Evolutionary conservation across 2,888 invertebrate species (phyloP), one percentile per base, ranked within the genome.

Genomic region (Protodeltote pygarga): DNA sequence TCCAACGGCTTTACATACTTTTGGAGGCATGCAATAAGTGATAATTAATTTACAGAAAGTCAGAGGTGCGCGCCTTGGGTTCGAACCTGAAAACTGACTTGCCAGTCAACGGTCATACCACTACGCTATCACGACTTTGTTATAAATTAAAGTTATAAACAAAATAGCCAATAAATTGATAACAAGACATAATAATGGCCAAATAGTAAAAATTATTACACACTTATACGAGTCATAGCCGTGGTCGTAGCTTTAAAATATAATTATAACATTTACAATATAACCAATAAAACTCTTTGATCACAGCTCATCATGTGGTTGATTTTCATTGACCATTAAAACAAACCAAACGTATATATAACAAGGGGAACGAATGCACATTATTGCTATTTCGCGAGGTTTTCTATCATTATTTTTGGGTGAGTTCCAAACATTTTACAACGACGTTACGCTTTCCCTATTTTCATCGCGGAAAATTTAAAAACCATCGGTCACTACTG

Each of bases 381-480:
- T 79, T 83, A 84, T 80, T 80, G 75, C 79, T 83, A 75, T 83
- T 85, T 79, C 74, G 77, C 79, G 70, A 73, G 75, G 73, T 82
- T 86, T 86, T 83, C 85, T 88, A 84, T 87, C 86, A 89, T 87
- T 85, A 84, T 84, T 85, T 79, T 83, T 91, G 91, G 91, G 83
- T 38, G 57, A 21, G 72, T 69, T 84, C 91, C 91, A 92, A 88
- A 80, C 73, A 79, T 79, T 86, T 86, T 86, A 89, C 87, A 88
- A 86, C 86, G 81, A 77, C 71, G 85, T 80, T 84, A 86, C 83
- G 87, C 86, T 91, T 92, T 90, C 90, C 90, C 90, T 91, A 89
- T 91, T 91, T 92, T 89, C 91, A 91, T 89, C 89, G 78, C 78
- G 64, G 81, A 90, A 90, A 90, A 89, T 91, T 89, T 90, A 89